Conservation (phyloP, 1,140 invertebrate genomes). For the Drosophila ogumai region DNA sequence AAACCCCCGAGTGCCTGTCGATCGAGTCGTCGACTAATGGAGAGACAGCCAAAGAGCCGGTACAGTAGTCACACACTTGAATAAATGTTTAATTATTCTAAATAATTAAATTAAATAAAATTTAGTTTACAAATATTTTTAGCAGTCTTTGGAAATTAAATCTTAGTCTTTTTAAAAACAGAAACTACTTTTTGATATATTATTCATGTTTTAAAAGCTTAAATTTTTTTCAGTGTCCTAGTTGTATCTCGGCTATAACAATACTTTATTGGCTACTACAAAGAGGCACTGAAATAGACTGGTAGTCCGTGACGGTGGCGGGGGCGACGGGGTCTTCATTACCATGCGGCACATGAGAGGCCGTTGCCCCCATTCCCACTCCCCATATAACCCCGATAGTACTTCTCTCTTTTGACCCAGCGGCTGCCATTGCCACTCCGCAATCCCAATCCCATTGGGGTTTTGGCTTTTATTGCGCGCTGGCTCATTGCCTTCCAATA, state of each 20-base stretch:
- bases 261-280: constrained; percentile 66
- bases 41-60: constrained; percentile 7
- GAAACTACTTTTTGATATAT: accelerated
- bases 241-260: constrained; percentile 31
- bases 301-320: constrained; percentile 6
- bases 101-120: not conserved
- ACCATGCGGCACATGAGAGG: constrained; percentile 64
- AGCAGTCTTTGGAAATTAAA: too few species aligned
- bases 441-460: constrained; percentile 49
- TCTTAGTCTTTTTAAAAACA: not conserved
- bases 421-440: constrained; percentile 23
- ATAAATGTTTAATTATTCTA: not conserved
- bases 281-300: constrained; percentile 45
- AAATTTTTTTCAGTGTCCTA: constrained; percentile 4
- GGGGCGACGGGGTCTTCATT: constrained; percentile 33
- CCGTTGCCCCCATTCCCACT: constrained; percentile 34
- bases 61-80: constrained; percentile 14
- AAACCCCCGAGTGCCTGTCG: constrained; percentile 37
- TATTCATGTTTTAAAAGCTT: not conserved
- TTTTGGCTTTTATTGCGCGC: constrained; percentile 76
- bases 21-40: constrained; percentile 50
- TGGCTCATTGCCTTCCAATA: constrained; percentile 81
- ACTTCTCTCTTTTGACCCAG: not conserved
- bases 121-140: too few species aligned
- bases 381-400: constrained; percentile 12